phyloP scores from a whole-genome alignment of 1,140 invertebrate genomes.

The Lasaia peninsularis region DNA sequence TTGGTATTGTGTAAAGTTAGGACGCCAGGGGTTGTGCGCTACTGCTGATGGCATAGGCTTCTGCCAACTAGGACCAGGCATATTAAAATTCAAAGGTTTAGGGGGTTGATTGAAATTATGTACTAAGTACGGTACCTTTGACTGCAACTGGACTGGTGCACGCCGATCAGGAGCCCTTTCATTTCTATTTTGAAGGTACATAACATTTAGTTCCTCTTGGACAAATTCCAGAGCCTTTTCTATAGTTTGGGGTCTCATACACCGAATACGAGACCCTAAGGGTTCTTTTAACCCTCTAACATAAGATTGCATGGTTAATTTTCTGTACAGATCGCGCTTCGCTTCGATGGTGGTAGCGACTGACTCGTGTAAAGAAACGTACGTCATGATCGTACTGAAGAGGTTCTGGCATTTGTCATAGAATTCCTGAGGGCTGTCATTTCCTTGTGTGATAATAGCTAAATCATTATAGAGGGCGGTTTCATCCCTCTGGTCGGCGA shows the following conservation, averaged over 20 bases:
- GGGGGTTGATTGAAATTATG: background rate
- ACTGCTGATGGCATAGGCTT: background rate
- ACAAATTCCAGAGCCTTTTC: background rate
- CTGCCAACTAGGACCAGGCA: slow-evolving; percentile 14
- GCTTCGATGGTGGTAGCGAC: slow-evolving; percentile 24
- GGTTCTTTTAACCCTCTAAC: slow-evolving; percentile 10
- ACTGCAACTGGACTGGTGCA: background rate
- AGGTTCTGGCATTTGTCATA: slow-evolving; percentile 25
- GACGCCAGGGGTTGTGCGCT: slow-evolving; percentile 2
- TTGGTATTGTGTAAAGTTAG: no score
- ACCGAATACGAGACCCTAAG: slow-evolving; percentile 8
- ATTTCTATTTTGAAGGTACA: background rate
- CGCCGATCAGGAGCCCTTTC: background rate
- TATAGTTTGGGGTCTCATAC: slow-evolving; percentile 17
- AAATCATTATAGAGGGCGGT: slow-evolving; percentile 14
- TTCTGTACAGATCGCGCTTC: slow-evolving; percentile 5
- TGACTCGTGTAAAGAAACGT: slow-evolving; percentile 25
- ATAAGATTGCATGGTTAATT: slow-evolving; percentile 3
- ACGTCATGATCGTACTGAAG: slow-evolving; percentile 32
- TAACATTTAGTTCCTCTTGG: no score
- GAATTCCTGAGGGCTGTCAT: slow-evolving; percentile 22
- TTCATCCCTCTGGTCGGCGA: background rate
- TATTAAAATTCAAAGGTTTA: background rate
- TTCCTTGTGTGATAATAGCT: slow-evolving; percentile 1
- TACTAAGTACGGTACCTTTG: slow-evolving; percentile 5